Conservation (phyloP, 2,113 vertebrate genomes). For the Thymallus thymallus region DNA sequence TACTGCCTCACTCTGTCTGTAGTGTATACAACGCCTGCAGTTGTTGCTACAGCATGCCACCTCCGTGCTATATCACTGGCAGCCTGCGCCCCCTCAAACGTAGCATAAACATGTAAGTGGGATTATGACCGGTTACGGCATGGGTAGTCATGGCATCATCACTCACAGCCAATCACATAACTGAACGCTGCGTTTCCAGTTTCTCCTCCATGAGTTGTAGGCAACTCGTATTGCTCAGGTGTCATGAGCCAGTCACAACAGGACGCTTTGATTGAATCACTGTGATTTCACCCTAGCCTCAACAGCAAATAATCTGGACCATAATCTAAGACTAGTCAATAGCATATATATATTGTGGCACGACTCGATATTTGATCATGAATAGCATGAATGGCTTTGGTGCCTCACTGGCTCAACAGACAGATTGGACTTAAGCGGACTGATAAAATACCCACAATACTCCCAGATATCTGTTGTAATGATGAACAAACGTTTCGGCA, state of each 20-base stretch:
- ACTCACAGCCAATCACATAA: slow-evolving; percentile 7
- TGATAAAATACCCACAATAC: not conserved
- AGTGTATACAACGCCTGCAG: slow-evolving; percentile 43
- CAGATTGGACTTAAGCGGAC: not conserved
- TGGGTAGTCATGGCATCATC: slow-evolving; percentile 9
- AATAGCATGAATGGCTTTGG: not conserved
- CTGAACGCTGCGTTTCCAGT: not conserved
- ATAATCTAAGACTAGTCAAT: not conserved
- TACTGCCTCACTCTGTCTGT: slow-evolving; percentile 47
- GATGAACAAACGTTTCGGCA: too few relatives aligned
- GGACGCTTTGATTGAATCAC: too few relatives aligned
- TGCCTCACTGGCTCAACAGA: not conserved
- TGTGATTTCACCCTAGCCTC: too few relatives aligned
- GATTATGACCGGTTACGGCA: slow-evolving; percentile 36
- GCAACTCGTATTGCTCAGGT: too few relatives aligned
- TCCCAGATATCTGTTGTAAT: too few relatives aligned
- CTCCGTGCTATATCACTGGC: slow-evolving; percentile 52
- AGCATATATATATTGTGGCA: not conserved
- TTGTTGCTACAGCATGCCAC: slow-evolving; percentile 52
- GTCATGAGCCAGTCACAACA: too few relatives aligned
- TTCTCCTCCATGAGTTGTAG: too few relatives aligned
- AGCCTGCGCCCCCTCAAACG: not conserved
- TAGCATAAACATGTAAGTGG: slow-evolving; percentile 39
- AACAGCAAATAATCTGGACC: too few relatives aligned
- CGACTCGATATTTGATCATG: not conserved